Evolutionary conservation across 2,888 invertebrate species (phyloP).

Genomic region (Chrysopilus asiliformis): DNA sequence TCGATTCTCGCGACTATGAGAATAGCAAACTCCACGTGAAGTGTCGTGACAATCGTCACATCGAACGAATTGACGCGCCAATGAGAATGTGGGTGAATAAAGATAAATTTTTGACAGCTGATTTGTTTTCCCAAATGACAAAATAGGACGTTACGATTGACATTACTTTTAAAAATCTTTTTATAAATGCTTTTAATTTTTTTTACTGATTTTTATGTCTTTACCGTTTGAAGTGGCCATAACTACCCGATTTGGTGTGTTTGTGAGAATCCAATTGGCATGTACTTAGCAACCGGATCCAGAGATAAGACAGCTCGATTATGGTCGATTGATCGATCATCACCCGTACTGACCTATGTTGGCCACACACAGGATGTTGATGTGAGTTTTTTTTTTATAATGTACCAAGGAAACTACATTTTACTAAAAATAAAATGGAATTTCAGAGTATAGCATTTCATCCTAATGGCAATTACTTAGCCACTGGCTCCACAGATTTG

Average conservation of each 20-base stretch:
- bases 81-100: too few species aligned
- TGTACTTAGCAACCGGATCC: conserved; percentile 80
- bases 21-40: too few species aligned
- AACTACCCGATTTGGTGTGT: conserved; percentile 83
- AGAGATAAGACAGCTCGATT: conserved; percentile 75
- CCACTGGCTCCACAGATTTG: conserved; percentile 82
- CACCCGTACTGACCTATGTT: conserved; percentile 69
- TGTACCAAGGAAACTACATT: neutral
- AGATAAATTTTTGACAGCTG: too few species aligned
- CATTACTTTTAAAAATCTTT: neutral
- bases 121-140: too few species aligned
- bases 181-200: neutral
- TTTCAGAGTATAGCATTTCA: conserved; percentile 56
- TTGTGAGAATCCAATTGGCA: conserved; percentile 53
- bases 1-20: too few species aligned
- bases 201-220: neutral
- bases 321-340: conserved; percentile 68
- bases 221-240: conserved; percentile 50
- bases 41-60: too few species aligned
- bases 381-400: conserved; percentile 46
- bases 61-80: too few species aligned
- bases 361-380: conserved; percentile 84
- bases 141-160: too few species aligned
- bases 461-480: conserved; percentile 80
- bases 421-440: neutral